A percentile compares a stretch with the other conserved stretches of the same genome.
Evolutionary conservation across 2,113 vertebrate genomes (phyloP).

Genomic region (Tyrannus savana): DNA sequence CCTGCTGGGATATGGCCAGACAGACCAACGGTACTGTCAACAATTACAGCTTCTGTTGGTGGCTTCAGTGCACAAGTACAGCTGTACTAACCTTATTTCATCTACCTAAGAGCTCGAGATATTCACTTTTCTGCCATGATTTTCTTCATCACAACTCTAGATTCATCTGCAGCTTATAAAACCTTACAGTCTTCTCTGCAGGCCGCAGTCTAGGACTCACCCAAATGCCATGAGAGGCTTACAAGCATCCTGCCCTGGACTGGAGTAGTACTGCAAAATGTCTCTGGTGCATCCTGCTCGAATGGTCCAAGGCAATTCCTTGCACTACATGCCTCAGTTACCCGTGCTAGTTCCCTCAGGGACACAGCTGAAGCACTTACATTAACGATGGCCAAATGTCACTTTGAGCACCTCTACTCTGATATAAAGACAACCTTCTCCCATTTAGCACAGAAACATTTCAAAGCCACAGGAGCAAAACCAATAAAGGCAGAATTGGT

Average conservation of each 20-base stretch:
- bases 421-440: not conserved
- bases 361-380: not conserved
- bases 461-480: not conserved
- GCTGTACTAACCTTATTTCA: not conserved
- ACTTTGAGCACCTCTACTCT: not conserved
- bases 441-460: not conserved
- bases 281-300: not conserved
- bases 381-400: not conserved
- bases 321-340: fast-evolving
- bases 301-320: not conserved
- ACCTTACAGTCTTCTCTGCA: not conserved
- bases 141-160: not conserved
- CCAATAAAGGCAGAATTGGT: not conserved
- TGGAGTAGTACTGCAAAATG: not conserved
- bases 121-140: not conserved
- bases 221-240: not conserved
- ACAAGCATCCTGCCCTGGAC: not conserved
- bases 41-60: not conserved
- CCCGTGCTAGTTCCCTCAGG: not conserved
- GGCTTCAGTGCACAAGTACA: not conserved
- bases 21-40: not conserved
- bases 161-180: not conserved
- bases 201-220: not conserved
- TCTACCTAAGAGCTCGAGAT: not conserved
- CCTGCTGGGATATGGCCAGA: not conserved